Evolutionary conservation across 1,140 invertebrate species (phyloP), one percentile per base, ranked within the genome.

Genomic region (Araneus ventricosus): DNA sequence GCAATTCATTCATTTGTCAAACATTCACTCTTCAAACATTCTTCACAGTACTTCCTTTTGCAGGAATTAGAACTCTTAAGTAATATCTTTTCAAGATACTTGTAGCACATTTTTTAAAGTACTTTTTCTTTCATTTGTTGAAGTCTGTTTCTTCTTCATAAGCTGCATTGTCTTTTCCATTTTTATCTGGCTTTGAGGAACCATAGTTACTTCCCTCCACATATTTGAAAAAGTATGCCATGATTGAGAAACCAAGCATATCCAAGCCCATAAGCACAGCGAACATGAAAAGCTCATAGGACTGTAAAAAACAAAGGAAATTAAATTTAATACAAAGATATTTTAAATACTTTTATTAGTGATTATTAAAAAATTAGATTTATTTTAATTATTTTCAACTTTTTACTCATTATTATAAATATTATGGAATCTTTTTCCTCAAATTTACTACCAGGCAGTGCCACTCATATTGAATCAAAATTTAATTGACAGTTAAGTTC

Each of bases 231-330:
- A 95, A 95, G 82, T 94, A 95, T 4, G 97, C 97, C 96, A 99
- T 97, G 0, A 97, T 95, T 79, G 96, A 96, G 95, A 99, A 99
- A 39, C 99, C 95, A 0, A 98, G 59, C 96, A 98, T 98, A 94
- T 98, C 98, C 0, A 96, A 94, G 79, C 97, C 95, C 98, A 99
- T 99, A 1, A 99, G 95, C 1, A 96, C 97, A 75, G 98, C 97
- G 95, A 98, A 99, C 0, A 99, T 95, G 95, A 98, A 97, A 95
- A 99, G 98, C 95, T 99, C 98, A 52, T 96, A 96, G 41, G 97
- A 97, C 98, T 98, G 96, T n/a, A n/a, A n/a, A n/a, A 96, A 96
- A 94, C 95, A 94, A 95, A 93, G 94, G n/a, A 82, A 86, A 52
- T 41, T 4, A 24, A 17, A 45, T n/a, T n/a, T n/a, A n/a, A n/a